A percentile compares a stretch with the other conserved stretches of the same genome.
phyloP scores from a whole-genome alignment of 2,888 invertebrate genomes.

The Lagria hirta region DNA sequence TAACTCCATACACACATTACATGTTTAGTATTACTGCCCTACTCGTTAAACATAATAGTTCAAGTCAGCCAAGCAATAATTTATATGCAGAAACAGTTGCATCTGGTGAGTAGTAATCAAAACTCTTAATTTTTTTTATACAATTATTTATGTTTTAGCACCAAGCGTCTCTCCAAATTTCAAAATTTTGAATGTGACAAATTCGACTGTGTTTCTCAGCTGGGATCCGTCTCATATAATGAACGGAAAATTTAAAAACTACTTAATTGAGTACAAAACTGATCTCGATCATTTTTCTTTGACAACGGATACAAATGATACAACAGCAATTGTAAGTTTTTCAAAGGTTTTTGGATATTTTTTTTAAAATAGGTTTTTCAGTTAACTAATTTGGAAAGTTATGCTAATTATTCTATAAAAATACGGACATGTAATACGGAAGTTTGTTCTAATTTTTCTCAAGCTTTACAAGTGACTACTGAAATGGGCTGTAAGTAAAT shows the following conservation, averaged over 20 bases:
- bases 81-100: slow-evolving; percentile 69
- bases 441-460: slow-evolving; percentile 61
- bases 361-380: slow-evolving; percentile 21
- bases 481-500: slow-evolving; percentile 53
- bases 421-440: slow-evolving; percentile 74
- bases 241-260: slow-evolving; percentile 75
- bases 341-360: background rate
- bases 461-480: slow-evolving; percentile 44
- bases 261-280: slow-evolving; percentile 59
- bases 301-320: slow-evolving; percentile 2
- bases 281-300: slow-evolving; percentile 20
- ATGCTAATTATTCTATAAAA: slow-evolving; percentile 67
- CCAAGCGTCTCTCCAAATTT: slow-evolving; percentile 62
- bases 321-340: slow-evolving; percentile 6
- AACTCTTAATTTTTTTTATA: slow-evolving; percentile 4
- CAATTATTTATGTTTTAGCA: slow-evolving; percentile 50
- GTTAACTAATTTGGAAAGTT: slow-evolving; percentile 58
- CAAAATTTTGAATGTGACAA: slow-evolving; percentile 60
- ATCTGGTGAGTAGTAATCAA: slow-evolving; percentile 56
- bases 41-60: slow-evolving; percentile 58
- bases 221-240: slow-evolving; percentile 70
- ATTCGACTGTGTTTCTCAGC: slow-evolving; percentile 62
- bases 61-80: slow-evolving; percentile 62
- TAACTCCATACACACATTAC: slow-evolving; percentile 77
- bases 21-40: slow-evolving; percentile 69